These are phyloP conservation scores for Forpus xanthops DNA, from an alignment of 2,797 vertebrate genomes.

Conservation along the genomic window DNA sequence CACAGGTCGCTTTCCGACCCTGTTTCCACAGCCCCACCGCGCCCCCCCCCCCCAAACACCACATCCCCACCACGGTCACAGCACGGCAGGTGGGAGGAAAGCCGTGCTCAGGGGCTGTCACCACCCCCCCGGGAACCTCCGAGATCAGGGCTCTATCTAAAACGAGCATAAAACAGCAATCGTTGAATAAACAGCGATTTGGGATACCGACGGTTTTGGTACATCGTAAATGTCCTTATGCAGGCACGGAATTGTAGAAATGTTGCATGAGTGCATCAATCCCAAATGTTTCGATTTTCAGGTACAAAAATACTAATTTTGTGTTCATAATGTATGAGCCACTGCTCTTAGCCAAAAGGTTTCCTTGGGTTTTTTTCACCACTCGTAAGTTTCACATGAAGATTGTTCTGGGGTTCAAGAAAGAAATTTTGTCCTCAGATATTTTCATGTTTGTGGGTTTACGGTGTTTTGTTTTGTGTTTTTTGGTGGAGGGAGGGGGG, in stretches of 20 bases:
- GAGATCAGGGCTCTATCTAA: background rate
- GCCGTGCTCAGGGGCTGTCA: background rate
- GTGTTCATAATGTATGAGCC: background rate
- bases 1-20: rapidly evolving
- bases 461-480: background rate
- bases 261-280: background rate
- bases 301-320: background rate
- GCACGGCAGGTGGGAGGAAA: rapidly evolving
- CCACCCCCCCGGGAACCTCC: rapidly evolving
- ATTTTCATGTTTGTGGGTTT: background rate
- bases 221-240: background rate
- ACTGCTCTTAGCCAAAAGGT: background rate
- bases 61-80: background rate
- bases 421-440: background rate
- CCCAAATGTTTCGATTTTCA: background rate
- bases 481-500: too few relatives aligned
- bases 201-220: background rate
- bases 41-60: background rate
- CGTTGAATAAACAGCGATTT: background rate
- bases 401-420: background rate
- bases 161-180: rapidly evolving
- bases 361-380: background rate
- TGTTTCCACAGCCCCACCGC: too few relatives aligned
- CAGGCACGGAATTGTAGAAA: background rate
- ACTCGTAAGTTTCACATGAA: background rate